Base-by-base conservation (phyloP, 2,888 invertebrate species). In the Macrosoma leucophasiata region DNA sequence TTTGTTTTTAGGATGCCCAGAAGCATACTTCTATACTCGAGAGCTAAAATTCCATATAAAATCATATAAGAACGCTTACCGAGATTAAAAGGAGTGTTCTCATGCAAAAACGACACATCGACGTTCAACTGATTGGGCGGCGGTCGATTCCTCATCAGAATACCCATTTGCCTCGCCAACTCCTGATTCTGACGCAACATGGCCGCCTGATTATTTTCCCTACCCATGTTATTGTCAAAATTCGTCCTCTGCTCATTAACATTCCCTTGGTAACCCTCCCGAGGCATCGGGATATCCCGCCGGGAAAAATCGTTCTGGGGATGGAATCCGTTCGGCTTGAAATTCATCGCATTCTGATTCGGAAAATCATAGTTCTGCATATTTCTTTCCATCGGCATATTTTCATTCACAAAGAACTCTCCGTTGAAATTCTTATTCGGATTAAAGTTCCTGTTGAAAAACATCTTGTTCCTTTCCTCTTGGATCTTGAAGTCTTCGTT, bases 51-150 rank as follows among this genome's bases (percentile, higher is more conserved):
- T n/a, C n/a, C n/a, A n/a, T n/a, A n/a, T n/a, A n/a, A n/a, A n/a
- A n/a, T n/a, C n/a, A n/a, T n/a, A 15, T 14, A 22, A 13, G 24
- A 22, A 18, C 11, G 62, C 78, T 71, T 41, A 82, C 84, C 79
- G 24, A 82, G 56, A 46, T 79, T 81, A 43, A 74, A 81, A 9
- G 74, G 79, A 29, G 72, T 58, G 33, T 76, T 79, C 33, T 84
- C 84, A 32, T 81, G 84, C 30, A 84, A 41, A 43, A 78, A 82
- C 1, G 77, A 76, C 2, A 84, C 84, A 27, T 82, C 84, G 0
- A 84, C 79, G 24, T 84, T 84, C 36, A 84, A 43, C 29, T 61
- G 81, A 38, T 72, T 81, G 0, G 78, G 76, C 4, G 78, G 81
- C 1, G 77, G 81, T 23, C 77, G 55, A 43, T 64, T 81, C 35